Evolutionary conservation across 1,140 invertebrate species (phyloP).

Genomic region (Anastatus disparis): DNA sequence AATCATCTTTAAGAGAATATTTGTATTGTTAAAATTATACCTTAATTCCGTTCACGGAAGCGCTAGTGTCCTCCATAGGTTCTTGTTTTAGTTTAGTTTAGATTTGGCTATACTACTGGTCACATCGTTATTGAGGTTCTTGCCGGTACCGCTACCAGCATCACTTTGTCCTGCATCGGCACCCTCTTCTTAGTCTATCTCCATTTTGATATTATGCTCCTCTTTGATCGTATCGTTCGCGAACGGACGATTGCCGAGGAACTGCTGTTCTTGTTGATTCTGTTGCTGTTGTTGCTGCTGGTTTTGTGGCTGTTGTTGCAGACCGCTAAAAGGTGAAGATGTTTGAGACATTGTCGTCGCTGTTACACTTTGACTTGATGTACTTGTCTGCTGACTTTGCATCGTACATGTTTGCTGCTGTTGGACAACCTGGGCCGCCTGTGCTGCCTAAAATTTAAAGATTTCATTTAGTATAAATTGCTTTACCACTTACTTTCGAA

Average conservation of each 20-base stretch:
- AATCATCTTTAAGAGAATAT: too few relatives aligned
- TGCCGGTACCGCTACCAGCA: conserved; percentile 64
- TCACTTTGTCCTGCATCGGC: conserved; percentile 60
- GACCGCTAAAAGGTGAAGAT: conserved; percentile 65
- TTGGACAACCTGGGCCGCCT: conserved; percentile 53
- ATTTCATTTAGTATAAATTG: too few relatives aligned
- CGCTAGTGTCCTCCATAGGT: conserved; percentile 67
- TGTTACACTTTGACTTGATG: conserved; percentile 52
- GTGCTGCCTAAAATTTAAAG: not conserved
- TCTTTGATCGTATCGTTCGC: conserved; percentile 75
- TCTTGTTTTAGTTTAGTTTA: conserved; percentile 80
- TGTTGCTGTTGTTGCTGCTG: conserved; percentile 53
- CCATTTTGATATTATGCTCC: conserved; percentile 72
- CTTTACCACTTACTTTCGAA: too few relatives aligned
- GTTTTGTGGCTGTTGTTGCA: conserved; percentile 46
- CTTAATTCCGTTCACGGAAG: not conserved
- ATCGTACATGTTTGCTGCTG: too few relatives aligned
- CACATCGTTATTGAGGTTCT: conserved; percentile 73
- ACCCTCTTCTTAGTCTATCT: conserved; percentile 70
- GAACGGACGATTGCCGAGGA: conserved; percentile 53
- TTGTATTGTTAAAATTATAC: too few relatives aligned
- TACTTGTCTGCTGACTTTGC: conserved; percentile 54
- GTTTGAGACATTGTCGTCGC: conserved; percentile 61
- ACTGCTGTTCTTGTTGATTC: conserved; percentile 61
- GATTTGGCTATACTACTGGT: conserved; percentile 56